Conservation (phyloP, 1,140 invertebrate species). For the Saccostrea cuccullata region DNA sequence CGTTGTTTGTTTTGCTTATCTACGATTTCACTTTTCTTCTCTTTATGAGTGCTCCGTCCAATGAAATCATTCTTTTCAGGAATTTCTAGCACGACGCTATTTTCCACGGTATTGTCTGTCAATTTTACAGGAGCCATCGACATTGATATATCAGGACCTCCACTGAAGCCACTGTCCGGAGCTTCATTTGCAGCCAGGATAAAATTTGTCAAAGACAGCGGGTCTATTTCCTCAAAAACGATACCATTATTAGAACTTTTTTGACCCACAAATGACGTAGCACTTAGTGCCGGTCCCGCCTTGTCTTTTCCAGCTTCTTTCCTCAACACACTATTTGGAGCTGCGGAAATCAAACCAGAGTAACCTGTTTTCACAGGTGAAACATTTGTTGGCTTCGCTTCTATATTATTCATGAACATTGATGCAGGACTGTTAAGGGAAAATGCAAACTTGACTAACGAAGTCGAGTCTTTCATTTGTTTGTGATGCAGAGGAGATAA, state of each 20-base stretch:
- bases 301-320: background rate
- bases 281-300: background rate
- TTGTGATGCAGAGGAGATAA: background rate
- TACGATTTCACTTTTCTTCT: background rate
- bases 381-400: background rate
- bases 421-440: constrained; percentile 9
- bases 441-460: constrained; percentile 15
- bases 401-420: background rate
- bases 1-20: background rate
- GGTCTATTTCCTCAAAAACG: constrained; percentile 25
- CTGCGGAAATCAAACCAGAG: background rate
- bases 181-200: background rate
- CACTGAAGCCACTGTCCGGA: background rate
- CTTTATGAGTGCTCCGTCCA: background rate
- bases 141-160: background rate
- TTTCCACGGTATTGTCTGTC: background rate
- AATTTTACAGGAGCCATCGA: background rate
- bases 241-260: constrained; percentile 9
- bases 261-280: background rate
- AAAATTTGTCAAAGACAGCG: background rate
- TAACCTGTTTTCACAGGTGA: background rate
- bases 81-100: background rate
- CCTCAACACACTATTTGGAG: background rate
- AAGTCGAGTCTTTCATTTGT: background rate
- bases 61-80: constrained; percentile 30